Conservation (phyloP, 1,140 invertebrate genomes). For the Ruditapes philippinarum region DNA sequence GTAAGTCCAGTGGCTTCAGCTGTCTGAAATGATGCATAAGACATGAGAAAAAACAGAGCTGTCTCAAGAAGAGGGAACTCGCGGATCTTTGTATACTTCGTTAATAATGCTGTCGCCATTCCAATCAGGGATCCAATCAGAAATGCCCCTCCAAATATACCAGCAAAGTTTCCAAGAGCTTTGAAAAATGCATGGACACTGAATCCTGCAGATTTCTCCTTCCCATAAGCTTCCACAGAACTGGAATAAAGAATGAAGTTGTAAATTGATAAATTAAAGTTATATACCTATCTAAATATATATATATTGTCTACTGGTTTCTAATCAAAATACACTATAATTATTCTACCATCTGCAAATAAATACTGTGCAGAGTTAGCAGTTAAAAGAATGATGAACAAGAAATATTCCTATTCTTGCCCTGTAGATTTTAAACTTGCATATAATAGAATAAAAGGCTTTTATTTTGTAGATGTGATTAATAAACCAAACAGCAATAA, state of each 20-base stretch:
- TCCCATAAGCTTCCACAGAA: constrained; percentile 77
- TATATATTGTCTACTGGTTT: too few species aligned
- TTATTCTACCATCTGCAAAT: too few species aligned
- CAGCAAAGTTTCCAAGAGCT: constrained; percentile 96
- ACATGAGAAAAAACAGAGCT: constrained; percentile 98
- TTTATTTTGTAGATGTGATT: too few species aligned
- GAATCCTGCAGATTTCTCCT: constrained; percentile 88
- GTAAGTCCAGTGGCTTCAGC: constrained; percentile 98
- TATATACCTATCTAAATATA: too few species aligned
- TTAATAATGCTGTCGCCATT: constrained; percentile 96
- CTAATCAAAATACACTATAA: too few species aligned
- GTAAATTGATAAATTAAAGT: too few species aligned
- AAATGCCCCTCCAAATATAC: constrained; percentile 96
- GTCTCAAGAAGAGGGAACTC: constrained; percentile 99
- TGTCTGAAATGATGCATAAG: constrained; percentile 98
- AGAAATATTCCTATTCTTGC: too few species aligned
- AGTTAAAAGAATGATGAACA: too few species aligned
- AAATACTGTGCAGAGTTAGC: too few species aligned
- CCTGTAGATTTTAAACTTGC: too few species aligned
- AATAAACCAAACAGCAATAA: too few species aligned
- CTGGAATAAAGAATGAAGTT: constrained; percentile 69
- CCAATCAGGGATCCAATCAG: constrained; percentile 97
- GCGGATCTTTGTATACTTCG: constrained; percentile 97
- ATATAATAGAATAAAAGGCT: too few species aligned
- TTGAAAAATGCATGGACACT: constrained; percentile 94